Base-by-base conservation (phyloP, 2,888 invertebrate genomes). In the Hirtodrosophila confusa region DNA sequence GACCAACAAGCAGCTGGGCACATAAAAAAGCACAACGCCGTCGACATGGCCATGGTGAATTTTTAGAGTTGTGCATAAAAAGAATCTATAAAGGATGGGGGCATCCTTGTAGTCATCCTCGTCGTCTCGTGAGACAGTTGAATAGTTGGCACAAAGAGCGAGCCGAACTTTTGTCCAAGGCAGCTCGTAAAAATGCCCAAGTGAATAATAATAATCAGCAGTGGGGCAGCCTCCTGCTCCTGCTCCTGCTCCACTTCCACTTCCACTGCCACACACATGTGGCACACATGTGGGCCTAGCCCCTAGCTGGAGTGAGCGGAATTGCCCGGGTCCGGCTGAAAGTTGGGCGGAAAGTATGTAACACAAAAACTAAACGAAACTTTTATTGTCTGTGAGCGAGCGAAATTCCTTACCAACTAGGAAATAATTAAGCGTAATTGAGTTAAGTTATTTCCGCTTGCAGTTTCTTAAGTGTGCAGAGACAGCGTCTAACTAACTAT, bases 171-270 rank as follows among this genome's bases (percentile, higher is more conserved):
- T 85, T 74, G 78, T 80, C 78, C 75, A 80, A 85, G 80, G 76
- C 75, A 83, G 80, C 85, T 87, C 85, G 88, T 88, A 88, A 89
- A 88, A 87, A 88, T 88, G 88, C 89, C 88, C 89, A 89, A 89
- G 88, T 88, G 89, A 88, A 83, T 89, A 89, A 89, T 88, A 89
- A 88, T 87, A 80, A 88, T 88, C 88, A 88, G 86, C 69, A 78
- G 54, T 75, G 84, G 72, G 66, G 45, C 65, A 43, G 35, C 50
- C 51, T 47, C 43, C 58, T 45, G 33, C 62, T 45, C 41, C 29
- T 33, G 33, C 7, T 31, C 23, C 41, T 6, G 5, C 4, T 10
- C 10, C 33, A n/a, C n/a, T n/a, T 5, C 9, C 11, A 37, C 9
- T 41, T 27, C 10, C 11, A 4, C 3, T 27, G 11, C 35, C 10